Percentiles rank a stretch among this genome's conserved stretches.
Conservation (phyloP, 2,888 invertebrate genomes). For the Aricia artaxerxes region DNA sequence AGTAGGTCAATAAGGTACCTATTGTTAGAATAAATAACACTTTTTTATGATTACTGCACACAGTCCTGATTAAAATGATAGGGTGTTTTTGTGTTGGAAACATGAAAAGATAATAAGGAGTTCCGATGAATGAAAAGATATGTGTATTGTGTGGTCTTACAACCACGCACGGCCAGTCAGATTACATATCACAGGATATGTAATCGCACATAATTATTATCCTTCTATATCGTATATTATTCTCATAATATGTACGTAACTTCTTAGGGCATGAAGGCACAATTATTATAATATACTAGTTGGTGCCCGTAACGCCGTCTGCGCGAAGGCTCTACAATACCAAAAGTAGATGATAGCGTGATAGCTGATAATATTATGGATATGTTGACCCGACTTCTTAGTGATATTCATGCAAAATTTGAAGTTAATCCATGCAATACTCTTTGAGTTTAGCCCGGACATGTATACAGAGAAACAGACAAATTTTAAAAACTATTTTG, state of each 20-base stretch:
- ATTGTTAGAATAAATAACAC: neutral
- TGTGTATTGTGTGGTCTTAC: neutral
- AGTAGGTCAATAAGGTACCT: neutral
- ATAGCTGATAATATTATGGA: too few species aligned
- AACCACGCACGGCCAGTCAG: neutral
- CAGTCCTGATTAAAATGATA: slow-evolving; percentile 4
- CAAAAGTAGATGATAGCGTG: too few species aligned
- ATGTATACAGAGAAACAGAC: too few species aligned
- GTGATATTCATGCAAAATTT: too few species aligned
- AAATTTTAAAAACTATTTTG: too few species aligned
- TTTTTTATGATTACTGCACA: neutral
- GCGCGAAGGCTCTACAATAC: too few species aligned
- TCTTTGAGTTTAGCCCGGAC: too few species aligned
- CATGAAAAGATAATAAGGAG: neutral
- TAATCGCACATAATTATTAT: too few species aligned
- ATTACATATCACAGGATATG: neutral
- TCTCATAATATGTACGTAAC: neutral
- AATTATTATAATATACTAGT: neutral
- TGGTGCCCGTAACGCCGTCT: too few species aligned
- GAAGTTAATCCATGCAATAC: too few species aligned
- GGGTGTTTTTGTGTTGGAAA: neutral
- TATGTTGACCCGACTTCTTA: too few species aligned
- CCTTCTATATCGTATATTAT: neutral
- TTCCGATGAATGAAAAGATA: slow-evolving; percentile 6
- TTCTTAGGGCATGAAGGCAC: neutral